Conservation (phyloP, 2,888 invertebrate genomes). For the Eubasilissa splendida region DNA sequence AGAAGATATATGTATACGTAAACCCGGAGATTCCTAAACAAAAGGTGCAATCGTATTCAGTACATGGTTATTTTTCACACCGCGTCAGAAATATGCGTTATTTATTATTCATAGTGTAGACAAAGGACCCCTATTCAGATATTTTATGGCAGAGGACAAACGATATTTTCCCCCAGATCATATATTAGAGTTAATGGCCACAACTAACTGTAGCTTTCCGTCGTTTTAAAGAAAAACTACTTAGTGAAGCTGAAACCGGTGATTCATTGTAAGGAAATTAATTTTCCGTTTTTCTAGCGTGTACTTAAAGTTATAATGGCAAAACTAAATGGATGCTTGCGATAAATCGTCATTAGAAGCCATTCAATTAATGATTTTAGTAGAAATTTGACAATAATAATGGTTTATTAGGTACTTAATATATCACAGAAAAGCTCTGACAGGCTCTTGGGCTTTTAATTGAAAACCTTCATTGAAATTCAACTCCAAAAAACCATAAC, state of each 20-base stretch:
- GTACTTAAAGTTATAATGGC: background rate
- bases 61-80: background rate
- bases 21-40: no score
- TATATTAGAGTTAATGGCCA: slow-evolving; percentile 7
- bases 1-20: no score
- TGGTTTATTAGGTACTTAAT: slow-evolving; percentile 1
- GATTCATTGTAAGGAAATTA: background rate
- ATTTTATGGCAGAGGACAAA: background rate
- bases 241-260: slow-evolving; percentile 7
- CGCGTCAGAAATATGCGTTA: slow-evolving; percentile 10
- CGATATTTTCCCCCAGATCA: slow-evolving; percentile 11
- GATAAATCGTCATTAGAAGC: slow-evolving; percentile 4
- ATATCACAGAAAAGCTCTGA: background rate
- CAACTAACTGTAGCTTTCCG: slow-evolving; percentile 7
- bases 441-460: no score
- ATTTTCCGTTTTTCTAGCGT: slow-evolving; percentile 1
- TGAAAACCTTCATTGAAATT: no score
- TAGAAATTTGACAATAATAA: background rate
- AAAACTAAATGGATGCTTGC: background rate
- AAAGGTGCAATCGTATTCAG: background rate
- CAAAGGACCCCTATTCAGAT: background rate
- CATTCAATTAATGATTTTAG: background rate
- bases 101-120: slow-evolving; percentile 2
- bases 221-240: slow-evolving; percentile 21
- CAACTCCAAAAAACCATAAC: no score